Evolutionary conservation across 2,797 vertebrate genomes (phyloP), one percentile per base, ranked within the genome.

Genomic region (Clarias platycephalus): DNA sequence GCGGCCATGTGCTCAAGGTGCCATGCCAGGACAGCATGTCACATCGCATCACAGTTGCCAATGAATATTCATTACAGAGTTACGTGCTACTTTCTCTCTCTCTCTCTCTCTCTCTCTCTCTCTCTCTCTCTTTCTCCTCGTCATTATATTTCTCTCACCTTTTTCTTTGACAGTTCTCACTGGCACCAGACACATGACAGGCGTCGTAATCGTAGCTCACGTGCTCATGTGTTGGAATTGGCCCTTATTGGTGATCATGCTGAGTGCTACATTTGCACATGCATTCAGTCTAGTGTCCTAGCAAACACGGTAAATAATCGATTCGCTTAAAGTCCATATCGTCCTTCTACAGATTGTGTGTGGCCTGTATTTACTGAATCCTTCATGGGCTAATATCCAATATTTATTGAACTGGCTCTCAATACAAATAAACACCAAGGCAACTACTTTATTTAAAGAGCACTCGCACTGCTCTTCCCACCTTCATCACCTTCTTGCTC

Each of bases 61-160:
- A 94, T 95, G 94, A 95, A 95, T 95, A 95, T 95, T 95, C 94
- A 95, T 95, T 85, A 67, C 86, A 83, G 85, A 86, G 89, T 91
- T 89, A 63, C 83, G 88, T 85, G 91, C 87, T 86, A 87, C 89
- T 88, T 89, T 58, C 70, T n/a, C 71, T 60, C 64, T 75, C 34
- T 78, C 28, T 78, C 28, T 82, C 68, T 58, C 16, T n/a, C 64
- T 67, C 37, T 68, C 24, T 66, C 79, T 76, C 49, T 77, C 37
- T 68, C 24, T 75, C 55, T 58, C 24, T 53, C 28, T 75, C 22
- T 62, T 15, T 44, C 34, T 72, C 28, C 70, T 31, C 16, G 3
- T 72, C 24, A 60, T 76, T 86, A 80, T 84, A 83, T 76, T 82
- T 79, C 60, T 86, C 75, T 85, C 80, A 80, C 72, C 55, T 66